Evolutionary conservation across 2,888 invertebrate species (phyloP), one percentile per base, ranked within the genome.

Genomic region (Isotomurus palustris): DNA sequence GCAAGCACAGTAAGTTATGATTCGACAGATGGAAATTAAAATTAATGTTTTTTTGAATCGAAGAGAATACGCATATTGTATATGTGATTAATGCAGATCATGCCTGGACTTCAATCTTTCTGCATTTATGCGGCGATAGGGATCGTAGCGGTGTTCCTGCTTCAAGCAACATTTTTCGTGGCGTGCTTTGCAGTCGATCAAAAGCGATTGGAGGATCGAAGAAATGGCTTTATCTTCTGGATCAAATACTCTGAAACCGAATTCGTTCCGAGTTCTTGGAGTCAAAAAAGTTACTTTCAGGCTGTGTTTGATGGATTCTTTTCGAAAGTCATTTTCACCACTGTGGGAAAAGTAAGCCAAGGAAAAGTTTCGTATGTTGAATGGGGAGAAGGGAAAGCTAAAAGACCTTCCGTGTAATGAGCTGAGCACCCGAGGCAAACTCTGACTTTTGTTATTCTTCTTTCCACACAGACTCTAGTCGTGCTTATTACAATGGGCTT

Each of bases 71-170:
- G n/a, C n/a, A n/a, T n/a, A n/a, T n/a, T n/a, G n/a, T n/a, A n/a
- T n/a, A n/a, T n/a, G n/a, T n/a, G n/a, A n/a, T n/a, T n/a, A n/a
- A n/a, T n/a, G n/a, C 71, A 84, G 84, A 84, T 87, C 70, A 76
- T 90, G 59, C 89, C 90, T 21, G 86, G 87, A 4, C 77, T 90
- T 36, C 83, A 85, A 74, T 88, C 88, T 0, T 90, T 88, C 74
- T 90, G 90, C 74, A 79, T 88, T 49, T 90, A 87, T 74, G 88
- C 88, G 8, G 85, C 87, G 4, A 76, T 83, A 2, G 86, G 87
- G 22, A 86, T 90, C 1, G 79, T 87, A 59, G 83, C 85, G 71
- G 85, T 87, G 25, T 88, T 84, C 74, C 75, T 85, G 53, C 84
- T 83, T 71, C 85, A 87, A 67, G 80, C 87, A 4, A 88, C 89